Base-by-base conservation (phyloP, 1,140 invertebrate genomes). In the Antheraea mylitta region DNA sequence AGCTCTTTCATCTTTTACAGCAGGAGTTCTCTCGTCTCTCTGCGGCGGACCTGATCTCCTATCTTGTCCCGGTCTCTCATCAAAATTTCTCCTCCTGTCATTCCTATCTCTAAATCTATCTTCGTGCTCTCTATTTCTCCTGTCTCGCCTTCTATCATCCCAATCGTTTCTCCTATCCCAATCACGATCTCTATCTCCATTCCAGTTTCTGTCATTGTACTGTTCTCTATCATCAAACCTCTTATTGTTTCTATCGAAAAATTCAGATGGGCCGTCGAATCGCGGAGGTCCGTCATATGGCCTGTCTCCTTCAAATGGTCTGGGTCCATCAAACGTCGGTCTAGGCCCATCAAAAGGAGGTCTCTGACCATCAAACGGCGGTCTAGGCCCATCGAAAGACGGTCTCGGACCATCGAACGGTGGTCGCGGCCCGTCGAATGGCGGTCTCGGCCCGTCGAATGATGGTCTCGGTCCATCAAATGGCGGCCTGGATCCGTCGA, bases 221-320 rank as follows among this genome's bases (percentile, higher is more conserved):
- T 85, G 79, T 38, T 85, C 91, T 58, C 84, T 77, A 18, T 86
- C 87, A 18, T 87, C 90, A 67, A 82, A 91, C 68, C 81, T 81
- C 61, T 87, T 75, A 38, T 85, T 85, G 8, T 77, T 82, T 63
- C 88, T 81, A 38, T 91, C 88, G 67, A 87, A 92, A 77, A 82
- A 90, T 36, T 88, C 86, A 11, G 89, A 81, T 0, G 88, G 89
- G 3, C 79, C 80, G 18, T 82, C 80, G 60, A 81, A 83, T 30
- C 73, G 81, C 58, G 83, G 70, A 6, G 72, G 86, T 9, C 73
- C 75, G n/a, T 79, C 77, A 77, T 68, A 74, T 63, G 70, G 80
- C n/a, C 69, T 58, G 4, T 71, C 68, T 6, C 75, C 72, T 13
- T 80, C 70, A n/a, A 87, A 86, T 18, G 81, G 80, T 16, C 82